Conservation (phyloP, 2,797 vertebrate genomes). For the Paramormyrops hopkinsi region DNA sequence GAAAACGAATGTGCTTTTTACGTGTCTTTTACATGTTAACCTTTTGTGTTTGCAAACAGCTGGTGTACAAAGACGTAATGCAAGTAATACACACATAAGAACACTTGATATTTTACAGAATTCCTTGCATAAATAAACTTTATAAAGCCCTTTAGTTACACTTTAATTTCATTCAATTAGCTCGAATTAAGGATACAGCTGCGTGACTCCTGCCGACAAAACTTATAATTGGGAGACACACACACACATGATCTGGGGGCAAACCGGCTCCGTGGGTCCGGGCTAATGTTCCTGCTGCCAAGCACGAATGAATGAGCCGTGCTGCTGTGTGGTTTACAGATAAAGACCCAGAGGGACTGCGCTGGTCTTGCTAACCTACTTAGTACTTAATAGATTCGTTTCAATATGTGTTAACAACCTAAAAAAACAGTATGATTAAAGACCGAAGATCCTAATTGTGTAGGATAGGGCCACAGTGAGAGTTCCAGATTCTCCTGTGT, state of each 20-base stretch:
- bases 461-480: neutral
- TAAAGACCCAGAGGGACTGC: neutral
- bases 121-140: slow-evolving; percentile 59
- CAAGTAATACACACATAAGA: neutral
- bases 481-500: neutral
- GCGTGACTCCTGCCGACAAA: slow-evolving; percentile 59
- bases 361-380: neutral
- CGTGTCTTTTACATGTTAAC: neutral
- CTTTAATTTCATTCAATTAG: slow-evolving; percentile 52
- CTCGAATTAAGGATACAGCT: slow-evolving; percentile 61
- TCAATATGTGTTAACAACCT: neutral
- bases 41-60: neutral
- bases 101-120: slow-evolving; percentile 41
- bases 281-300: neutral
- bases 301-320: neutral
- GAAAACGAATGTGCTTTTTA: neutral
- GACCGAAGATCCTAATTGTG: neutral
- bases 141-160: slow-evolving; percentile 62
- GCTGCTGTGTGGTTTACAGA: neutral
- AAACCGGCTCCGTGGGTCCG: neutral
- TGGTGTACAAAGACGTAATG: neutral
- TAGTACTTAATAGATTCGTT: neutral
- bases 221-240: slow-evolving; percentile 58
- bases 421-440: neutral
- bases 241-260: slow-evolving; percentile 48